Conservation (phyloP, 1,140 invertebrate genomes). For the Drosophila ambigua region DNA sequence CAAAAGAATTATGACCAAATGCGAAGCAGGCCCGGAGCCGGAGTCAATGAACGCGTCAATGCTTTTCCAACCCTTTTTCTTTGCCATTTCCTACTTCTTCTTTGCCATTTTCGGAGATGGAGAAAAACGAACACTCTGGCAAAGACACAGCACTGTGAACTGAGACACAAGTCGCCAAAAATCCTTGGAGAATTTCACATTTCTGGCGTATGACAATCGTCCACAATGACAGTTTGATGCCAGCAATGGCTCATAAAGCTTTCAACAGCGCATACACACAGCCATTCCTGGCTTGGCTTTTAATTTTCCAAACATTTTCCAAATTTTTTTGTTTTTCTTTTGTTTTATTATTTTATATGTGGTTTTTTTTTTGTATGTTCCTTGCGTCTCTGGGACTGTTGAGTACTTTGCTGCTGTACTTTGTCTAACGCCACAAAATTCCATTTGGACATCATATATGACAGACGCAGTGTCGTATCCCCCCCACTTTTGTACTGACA, state of each 20-base stretch:
- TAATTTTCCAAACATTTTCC: conserved; percentile 48
- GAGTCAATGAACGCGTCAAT: conserved; percentile 72
- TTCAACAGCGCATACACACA: conserved; percentile 35
- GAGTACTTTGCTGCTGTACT: conserved; percentile 47
- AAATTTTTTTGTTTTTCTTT: conserved; percentile 24
- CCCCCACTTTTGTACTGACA: conserved; percentile 4
- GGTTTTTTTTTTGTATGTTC: too few relatives aligned
- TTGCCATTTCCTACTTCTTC: conserved; percentile 15
- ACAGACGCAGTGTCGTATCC: conserved; percentile 39
- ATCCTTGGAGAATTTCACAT: conserved; percentile 49
- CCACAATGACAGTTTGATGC: conserved; percentile 77
- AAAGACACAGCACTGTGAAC: conserved; percentile 1
- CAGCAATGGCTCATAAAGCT: conserved; percentile 81
- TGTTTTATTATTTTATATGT: conserved; percentile 6
- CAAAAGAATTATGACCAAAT: conserved; percentile 67
- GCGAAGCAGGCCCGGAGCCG: conserved; percentile 16
- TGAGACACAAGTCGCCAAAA: conserved; percentile 65
- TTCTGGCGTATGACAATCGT: conserved; percentile 30
- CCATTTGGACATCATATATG: conserved; percentile 47
- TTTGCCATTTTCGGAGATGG: conserved; percentile 38
- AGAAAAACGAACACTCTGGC: conserved; percentile 8
- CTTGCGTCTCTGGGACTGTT: conserved; percentile 20
- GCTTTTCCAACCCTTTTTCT: conserved; percentile 48
- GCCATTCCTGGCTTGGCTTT: conserved; percentile 52
- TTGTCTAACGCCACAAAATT: conserved; percentile 57